phyloP scores from a whole-genome alignment of 1,140 invertebrate genomes.

The Paralvinella palmiformis region DNA sequence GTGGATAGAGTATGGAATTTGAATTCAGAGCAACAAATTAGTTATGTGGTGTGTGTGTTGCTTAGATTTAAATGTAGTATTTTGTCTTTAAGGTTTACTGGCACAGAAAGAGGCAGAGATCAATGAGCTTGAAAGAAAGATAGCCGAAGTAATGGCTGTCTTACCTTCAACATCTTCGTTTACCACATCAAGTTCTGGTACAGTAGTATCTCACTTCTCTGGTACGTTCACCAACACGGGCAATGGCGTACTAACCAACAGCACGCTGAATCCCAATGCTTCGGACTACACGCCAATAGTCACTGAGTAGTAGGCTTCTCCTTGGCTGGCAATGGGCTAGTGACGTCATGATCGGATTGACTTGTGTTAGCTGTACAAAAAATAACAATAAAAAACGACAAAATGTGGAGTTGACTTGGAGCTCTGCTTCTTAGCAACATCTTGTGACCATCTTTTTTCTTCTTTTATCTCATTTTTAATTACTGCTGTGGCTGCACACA shows the following conservation, averaged over 20 bases:
- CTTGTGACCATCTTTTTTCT: too few relatives aligned
- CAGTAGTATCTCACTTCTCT: slow-evolving; percentile 12
- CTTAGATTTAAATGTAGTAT: neutral
- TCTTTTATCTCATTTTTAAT: too few relatives aligned
- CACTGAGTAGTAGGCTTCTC: too few relatives aligned
- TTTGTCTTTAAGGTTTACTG: slow-evolving; percentile 58
- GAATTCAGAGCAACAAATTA: too few relatives aligned
- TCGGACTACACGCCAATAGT: slow-evolving; percentile 16
- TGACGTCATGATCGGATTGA: too few relatives aligned
- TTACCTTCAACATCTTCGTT: slow-evolving; percentile 58
- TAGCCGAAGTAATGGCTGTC: slow-evolving; percentile 77
- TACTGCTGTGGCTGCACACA: too few relatives aligned
- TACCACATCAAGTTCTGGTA: neutral
- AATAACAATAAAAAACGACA: too few relatives aligned
- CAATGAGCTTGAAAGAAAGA: slow-evolving; percentile 74
- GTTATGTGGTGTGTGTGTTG: neutral
- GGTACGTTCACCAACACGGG: slow-evolving; percentile 7
- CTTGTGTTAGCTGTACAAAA: too few relatives aligned
- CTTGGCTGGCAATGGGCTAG: too few relatives aligned
- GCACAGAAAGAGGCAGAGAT: slow-evolving; percentile 79
- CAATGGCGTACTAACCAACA: neutral
- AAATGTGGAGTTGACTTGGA: too few relatives aligned
- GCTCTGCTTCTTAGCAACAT: too few relatives aligned
- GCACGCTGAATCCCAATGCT: slow-evolving; percentile 17
- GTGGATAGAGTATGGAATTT: too few relatives aligned